phyloP scores from a whole-genome alignment of 2,113 vertebrate genomes.

The Atrichornis clamosus region DNA sequence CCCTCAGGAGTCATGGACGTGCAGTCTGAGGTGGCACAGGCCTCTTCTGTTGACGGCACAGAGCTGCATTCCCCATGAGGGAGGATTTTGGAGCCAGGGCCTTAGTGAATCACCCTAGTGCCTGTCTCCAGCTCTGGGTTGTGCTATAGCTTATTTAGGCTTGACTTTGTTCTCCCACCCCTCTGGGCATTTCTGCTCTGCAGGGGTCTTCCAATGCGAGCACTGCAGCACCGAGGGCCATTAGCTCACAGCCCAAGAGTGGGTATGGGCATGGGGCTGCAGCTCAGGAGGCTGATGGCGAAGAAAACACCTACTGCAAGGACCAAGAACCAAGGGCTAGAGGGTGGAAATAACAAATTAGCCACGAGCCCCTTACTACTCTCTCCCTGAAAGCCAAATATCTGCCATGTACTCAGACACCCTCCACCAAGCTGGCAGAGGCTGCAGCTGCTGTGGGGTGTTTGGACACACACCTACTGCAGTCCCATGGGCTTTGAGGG shows the following conservation, averaged over 20 bases:
- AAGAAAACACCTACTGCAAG: background rate
- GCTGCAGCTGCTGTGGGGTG: background rate
- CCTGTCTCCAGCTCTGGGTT: background rate
- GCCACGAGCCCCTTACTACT: fast-evolving
- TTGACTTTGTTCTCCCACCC: background rate
- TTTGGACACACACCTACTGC: background rate
- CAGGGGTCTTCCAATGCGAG: background rate
- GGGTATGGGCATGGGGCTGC: background rate
- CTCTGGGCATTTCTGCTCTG: background rate
- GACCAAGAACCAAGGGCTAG: background rate
- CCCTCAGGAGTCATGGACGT: fast-evolving
- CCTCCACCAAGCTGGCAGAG: fast-evolving
- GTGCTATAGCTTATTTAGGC: background rate
- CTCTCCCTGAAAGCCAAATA: background rate
- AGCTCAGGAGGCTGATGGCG: fast-evolving
- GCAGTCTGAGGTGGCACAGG: background rate
- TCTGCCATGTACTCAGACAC: background rate
- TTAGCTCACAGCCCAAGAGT: background rate
- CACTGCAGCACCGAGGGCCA: background rate
- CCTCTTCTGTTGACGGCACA: background rate
- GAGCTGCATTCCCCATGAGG: fast-evolving
- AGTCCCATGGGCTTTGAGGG: background rate
- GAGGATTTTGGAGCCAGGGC: background rate
- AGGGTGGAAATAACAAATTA: background rate
- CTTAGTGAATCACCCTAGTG: background rate